Percentiles rank a stretch among this genome's conserved stretches.
Evolutionary conservation across 2,888 invertebrate species (phyloP).

Genomic region (Xestia xanthographa): DNA sequence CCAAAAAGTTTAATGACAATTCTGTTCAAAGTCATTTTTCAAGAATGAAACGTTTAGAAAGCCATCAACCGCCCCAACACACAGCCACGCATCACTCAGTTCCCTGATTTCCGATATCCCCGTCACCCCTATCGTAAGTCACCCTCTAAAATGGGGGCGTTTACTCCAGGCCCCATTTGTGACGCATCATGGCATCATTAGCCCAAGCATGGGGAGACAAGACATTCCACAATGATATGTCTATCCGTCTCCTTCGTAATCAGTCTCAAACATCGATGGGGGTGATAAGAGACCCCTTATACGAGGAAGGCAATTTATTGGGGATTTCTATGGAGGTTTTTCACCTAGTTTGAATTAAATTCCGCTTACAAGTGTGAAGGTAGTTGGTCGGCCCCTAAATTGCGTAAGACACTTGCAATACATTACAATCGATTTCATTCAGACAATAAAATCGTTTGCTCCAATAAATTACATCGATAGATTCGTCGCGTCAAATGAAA

Average conservation of each 20-base stretch:
- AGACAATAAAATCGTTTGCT: neutral
- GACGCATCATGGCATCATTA: conserved; percentile 51
- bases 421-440: neutral
- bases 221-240: conserved; percentile 34
- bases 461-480: neutral
- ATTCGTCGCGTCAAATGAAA: neutral
- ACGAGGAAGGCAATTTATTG: conserved; percentile 30
- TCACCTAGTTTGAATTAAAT: neutral
- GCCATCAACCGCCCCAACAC: neutral
- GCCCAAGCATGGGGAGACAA: conserved; percentile 17
- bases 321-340: neutral
- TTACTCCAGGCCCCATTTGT: conserved; percentile 38
- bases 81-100: neutral
- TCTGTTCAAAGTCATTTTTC: neutral
- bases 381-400: neutral
- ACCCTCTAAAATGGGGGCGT: conserved; percentile 6
- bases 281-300: conserved; percentile 24
- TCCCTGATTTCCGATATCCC: conserved; percentile 1
- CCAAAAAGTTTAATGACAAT: neutral
- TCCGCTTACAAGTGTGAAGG: neutral
- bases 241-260: conserved; percentile 34
- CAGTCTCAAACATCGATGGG: conserved; percentile 36
- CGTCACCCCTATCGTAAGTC: neutral
- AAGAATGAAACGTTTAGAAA: neutral
- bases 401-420: too few species aligned